Evolutionary conservation across 2,888 invertebrate genomes (phyloP).

Genomic region (Luperina testacea): DNA sequence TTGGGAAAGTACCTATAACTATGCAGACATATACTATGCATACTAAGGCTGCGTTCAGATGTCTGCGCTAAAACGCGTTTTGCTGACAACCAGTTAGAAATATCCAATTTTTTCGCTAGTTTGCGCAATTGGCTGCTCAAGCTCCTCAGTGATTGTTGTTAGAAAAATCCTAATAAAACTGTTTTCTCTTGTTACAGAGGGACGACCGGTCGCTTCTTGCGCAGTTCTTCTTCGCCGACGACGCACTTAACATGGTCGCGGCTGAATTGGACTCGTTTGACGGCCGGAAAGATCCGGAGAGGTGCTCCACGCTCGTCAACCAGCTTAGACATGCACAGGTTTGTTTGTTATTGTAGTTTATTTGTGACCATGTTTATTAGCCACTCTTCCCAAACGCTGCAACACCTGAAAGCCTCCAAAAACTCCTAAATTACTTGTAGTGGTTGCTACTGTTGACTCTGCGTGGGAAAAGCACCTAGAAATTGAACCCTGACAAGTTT

Average conservation of each 20-base stretch:
- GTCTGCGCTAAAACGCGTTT: not conserved
- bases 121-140: not conserved
- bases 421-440: not conserved
- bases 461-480: not conserved
- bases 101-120: not conserved
- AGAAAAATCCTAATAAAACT: not conserved
- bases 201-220: slow-evolving; percentile 98
- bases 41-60: not conserved
- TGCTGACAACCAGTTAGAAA: not conserved
- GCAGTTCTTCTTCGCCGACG: slow-evolving; percentile 99
- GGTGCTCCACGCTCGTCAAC: slow-evolving; percentile 98
- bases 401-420: not conserved
- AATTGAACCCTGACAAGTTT: not conserved
- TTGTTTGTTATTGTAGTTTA: slow-evolving; percentile 47
- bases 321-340: slow-evolving; percentile 98
- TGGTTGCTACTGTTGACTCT: not conserved
- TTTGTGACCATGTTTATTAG: not conserved
- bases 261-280: slow-evolving; percentile 99
- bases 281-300: slow-evolving; percentile 99
- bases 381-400: not conserved
- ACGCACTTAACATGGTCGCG: slow-evolving; percentile 98
- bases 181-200: slow-evolving; percentile 91
- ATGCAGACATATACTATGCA: not conserved
- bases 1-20: not conserved
- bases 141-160: not conserved